Evolutionary conservation across 2,113 vertebrate species (phyloP).

Genomic region (Potamarius usumacintae): DNA sequence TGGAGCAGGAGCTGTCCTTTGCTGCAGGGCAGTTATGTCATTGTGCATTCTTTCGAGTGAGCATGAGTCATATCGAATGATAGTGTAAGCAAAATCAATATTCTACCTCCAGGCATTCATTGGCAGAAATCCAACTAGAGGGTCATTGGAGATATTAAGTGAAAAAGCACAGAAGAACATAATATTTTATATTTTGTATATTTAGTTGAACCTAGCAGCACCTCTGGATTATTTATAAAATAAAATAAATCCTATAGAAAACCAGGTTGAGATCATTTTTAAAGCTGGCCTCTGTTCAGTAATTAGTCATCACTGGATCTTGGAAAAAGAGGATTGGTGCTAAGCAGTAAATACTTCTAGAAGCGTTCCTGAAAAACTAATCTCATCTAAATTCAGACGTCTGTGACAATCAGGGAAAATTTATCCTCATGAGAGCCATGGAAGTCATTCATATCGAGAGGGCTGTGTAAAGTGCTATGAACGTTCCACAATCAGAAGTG

Average conservation of each 20-base stretch:
- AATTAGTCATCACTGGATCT: slow-evolving; percentile 54
- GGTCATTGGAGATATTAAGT: slow-evolving; percentile 25
- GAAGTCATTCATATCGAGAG: slow-evolving; percentile 43
- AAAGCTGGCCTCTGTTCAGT: slow-evolving; percentile 44
- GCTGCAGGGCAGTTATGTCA: slow-evolving; percentile 49
- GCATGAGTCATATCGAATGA: slow-evolving; percentile 55
- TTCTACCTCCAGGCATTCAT: slow-evolving; percentile 50
- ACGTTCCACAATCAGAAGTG: slow-evolving; percentile 56
- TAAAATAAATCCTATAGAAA: slow-evolving; percentile 32
- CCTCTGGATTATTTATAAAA: slow-evolving; percentile 18
- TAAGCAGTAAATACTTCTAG: slow-evolving; percentile 34
- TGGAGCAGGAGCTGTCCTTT: slow-evolving; percentile 1
- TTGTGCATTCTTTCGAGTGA: slow-evolving; percentile 51
- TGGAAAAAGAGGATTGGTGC: slow-evolving; percentile 31
- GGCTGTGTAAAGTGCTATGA: slow-evolving; percentile 53
- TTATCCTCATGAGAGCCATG: slow-evolving; percentile 56
- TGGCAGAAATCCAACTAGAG: slow-evolving; percentile 46
- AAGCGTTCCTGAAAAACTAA: slow-evolving; percentile 49
- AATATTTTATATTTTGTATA: slow-evolving; percentile 20
- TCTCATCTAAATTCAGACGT: slow-evolving; percentile 51
- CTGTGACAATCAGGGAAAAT: slow-evolving; percentile 56
- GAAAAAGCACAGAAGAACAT: slow-evolving; percentile 23
- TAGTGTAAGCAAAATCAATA: slow-evolving; percentile 58
- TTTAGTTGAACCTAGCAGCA: slow-evolving; percentile 46
- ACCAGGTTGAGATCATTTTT: slow-evolving; percentile 39